phyloP scores from a whole-genome alignment of 2,888 invertebrate genomes.

The Drosophila subsilvestris region DNA sequence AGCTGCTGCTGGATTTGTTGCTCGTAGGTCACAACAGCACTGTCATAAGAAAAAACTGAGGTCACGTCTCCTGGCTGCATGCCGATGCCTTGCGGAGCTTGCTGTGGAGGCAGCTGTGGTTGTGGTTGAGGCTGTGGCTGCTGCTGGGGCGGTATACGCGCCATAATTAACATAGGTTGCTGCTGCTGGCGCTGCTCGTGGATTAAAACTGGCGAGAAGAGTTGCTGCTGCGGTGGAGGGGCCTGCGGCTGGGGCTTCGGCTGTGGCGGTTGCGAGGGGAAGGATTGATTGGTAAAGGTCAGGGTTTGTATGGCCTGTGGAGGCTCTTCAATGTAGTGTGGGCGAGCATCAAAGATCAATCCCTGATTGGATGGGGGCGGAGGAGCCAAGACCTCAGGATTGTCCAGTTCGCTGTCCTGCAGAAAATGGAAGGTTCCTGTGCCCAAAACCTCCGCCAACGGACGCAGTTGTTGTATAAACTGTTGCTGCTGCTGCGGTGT shows the following conservation, averaged over 20 bases:
- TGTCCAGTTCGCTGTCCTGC: slow-evolving; percentile 95
- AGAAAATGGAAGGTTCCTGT: slow-evolving; percentile 92
- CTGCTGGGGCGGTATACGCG: slow-evolving; percentile 67
- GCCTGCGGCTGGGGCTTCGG: slow-evolving; percentile 52
- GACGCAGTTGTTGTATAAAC: slow-evolving; percentile 87
- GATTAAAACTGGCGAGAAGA: slow-evolving; percentile 74
- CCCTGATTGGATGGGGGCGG: slow-evolving; percentile 64
- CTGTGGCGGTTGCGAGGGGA: slow-evolving; percentile 84
- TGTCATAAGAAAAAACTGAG: slow-evolving; percentile 71
- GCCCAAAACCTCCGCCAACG: slow-evolving; percentile 91
- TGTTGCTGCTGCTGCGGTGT: slow-evolving; percentile 86
- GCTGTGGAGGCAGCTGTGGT: slow-evolving; percentile 39
- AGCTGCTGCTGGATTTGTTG: slow-evolving; percentile 79
- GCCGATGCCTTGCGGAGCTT: slow-evolving; percentile 63
- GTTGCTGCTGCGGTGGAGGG: slow-evolving; percentile 63
- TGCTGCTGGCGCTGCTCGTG: slow-evolving; percentile 67
- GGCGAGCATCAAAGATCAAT: slow-evolving; percentile 65
- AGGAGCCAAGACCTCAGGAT: slow-evolving; percentile 85
- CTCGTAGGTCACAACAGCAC: slow-evolving; percentile 70
- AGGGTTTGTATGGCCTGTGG: slow-evolving; percentile 89
- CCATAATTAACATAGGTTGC: slow-evolving; percentile 74
- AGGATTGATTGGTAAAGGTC: slow-evolving; percentile 94
- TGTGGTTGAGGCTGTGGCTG: slow-evolving; percentile 11
- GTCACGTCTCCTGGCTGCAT: slow-evolving; percentile 72
- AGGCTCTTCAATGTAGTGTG: slow-evolving; percentile 68